Conservation (phyloP, 1,140 invertebrate genomes). For the Paraescarpia echinospica region DNA sequence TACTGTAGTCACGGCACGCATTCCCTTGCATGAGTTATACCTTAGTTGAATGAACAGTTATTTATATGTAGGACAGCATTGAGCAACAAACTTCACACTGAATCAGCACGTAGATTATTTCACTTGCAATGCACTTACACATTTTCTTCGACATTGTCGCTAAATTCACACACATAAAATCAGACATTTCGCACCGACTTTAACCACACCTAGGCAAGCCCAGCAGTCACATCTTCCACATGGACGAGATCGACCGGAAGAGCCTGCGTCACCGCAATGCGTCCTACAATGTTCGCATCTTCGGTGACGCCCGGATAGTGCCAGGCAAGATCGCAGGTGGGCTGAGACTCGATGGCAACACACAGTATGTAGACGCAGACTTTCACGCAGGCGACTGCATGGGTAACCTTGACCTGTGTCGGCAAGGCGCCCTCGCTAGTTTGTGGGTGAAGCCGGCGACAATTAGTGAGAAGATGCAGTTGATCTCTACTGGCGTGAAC, state of each 20-base stretch:
- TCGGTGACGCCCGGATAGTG: conserved; percentile 41
- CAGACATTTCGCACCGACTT: background rate
- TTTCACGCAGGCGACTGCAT: conserved; percentile 45
- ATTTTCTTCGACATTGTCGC: background rate
- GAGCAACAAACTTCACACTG: background rate
- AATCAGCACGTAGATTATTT: background rate
- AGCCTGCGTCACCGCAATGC: background rate
- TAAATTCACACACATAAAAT: background rate
- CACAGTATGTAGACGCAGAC: conserved; percentile 49
- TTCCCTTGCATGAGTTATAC: background rate
- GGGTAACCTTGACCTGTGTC: conserved; percentile 50
- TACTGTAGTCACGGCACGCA: background rate
- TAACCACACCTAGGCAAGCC: background rate
- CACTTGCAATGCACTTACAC: background rate
- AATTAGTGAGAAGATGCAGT: conserved; percentile 42
- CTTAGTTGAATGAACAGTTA: background rate
- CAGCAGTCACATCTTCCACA: background rate
- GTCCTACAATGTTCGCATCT: background rate
- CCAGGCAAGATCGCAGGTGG: conserved; percentile 48
- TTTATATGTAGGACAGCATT: background rate
- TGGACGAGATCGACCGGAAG: conserved; percentile 9
- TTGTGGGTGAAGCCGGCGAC: conserved; percentile 46
- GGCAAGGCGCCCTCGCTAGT: conserved; percentile 49
- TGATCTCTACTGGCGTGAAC: conserved; percentile 43
- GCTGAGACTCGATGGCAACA: conserved; percentile 42